Percentiles rank a stretch among this genome's conserved stretches.
phyloP scores from a whole-genome alignment of 2,797 vertebrate genomes.

The Macroramphosus scolopax region DNA sequence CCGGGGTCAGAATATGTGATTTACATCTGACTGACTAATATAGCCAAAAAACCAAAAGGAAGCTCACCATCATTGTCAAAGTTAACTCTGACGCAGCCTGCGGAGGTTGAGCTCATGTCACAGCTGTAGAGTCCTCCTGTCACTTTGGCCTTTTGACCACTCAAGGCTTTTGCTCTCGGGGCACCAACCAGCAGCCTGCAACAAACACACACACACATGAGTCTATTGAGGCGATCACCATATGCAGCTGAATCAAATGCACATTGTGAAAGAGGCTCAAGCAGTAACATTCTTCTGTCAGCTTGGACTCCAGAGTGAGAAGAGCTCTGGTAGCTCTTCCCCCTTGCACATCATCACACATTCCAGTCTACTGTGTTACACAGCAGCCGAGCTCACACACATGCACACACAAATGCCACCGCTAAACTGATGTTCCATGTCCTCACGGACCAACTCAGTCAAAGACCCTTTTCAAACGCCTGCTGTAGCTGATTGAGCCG shows the following conservation, averaged over 20 bases:
- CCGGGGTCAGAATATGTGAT: background rate
- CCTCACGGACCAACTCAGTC: conserved; percentile 33
- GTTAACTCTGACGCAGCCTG: conserved; percentile 75
- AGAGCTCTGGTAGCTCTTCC: conserved; percentile 26
- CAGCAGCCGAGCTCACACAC: conserved; percentile 26
- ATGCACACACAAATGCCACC: conserved; percentile 25
- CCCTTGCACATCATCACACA: conserved; percentile 31
- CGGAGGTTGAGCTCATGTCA: conserved; percentile 70
- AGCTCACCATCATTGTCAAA: conserved; percentile 89
- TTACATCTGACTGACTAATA: background rate
- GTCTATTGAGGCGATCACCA: background rate
- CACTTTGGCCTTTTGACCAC: conserved; percentile 76
- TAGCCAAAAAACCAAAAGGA: background rate
- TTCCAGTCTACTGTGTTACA: conserved; percentile 39
- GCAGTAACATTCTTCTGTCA: conserved; percentile 5
- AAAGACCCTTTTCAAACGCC: conserved; percentile 60
- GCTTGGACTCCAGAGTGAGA: conserved; percentile 7
- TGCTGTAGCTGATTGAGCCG: conserved; percentile 37
- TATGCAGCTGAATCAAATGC: conserved; percentile 2
- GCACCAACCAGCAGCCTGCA: conserved; percentile 91
- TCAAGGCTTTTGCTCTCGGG: conserved; percentile 82
- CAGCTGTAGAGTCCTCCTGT: conserved; percentile 92
- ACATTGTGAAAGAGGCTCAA: conserved; percentile 8
- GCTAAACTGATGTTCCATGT: conserved; percentile 51
- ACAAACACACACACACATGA: conserved; percentile 23